Percentiles rank a stretch among this genome's conserved stretches.
Evolutionary conservation across 2,888 invertebrate genomes (phyloP).

Genomic region (Plagodis dolabraria): DNA sequence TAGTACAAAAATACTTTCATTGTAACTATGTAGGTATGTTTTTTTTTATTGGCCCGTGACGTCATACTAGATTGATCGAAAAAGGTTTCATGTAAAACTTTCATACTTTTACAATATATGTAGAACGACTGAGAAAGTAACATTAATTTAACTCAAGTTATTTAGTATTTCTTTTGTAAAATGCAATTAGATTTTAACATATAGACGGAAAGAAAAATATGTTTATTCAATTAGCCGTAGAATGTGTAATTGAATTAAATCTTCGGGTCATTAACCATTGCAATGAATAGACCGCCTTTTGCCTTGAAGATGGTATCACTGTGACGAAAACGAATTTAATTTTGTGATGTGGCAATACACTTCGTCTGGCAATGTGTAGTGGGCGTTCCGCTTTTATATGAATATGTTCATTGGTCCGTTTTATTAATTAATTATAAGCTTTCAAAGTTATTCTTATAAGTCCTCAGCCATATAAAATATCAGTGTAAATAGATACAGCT

Average conservation of each 20-base stretch:
- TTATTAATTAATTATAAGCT: constrained; percentile 10
- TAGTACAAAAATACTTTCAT: no score
- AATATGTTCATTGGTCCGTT: constrained; percentile 24
- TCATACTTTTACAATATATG: no score
- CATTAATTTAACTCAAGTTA: no score
- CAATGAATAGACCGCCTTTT: constrained; percentile 16
- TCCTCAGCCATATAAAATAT: no score
- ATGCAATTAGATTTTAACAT: no score
- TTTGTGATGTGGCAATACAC: constrained; percentile 13
- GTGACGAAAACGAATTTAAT: constrained; percentile 8
- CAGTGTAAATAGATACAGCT: no score
- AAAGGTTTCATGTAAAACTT: no score
- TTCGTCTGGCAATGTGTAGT: constrained; percentile 11
- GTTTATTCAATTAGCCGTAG: constrained; percentile 12
- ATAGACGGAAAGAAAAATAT: constrained; percentile 1
- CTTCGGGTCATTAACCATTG: constrained; percentile 31
- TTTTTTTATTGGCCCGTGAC: no score
- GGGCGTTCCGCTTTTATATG: constrained; percentile 13
- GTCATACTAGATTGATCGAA: no score
- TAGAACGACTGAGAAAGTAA: no score
- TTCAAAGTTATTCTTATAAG: constrained; percentile 1
- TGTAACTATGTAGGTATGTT: no score
- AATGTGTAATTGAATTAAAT: constrained; percentile 11
- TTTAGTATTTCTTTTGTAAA: no score
- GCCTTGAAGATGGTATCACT: constrained; percentile 26